Conservation (phyloP, 2,113 vertebrate genomes). For the Propithecus coquereli region DNA sequence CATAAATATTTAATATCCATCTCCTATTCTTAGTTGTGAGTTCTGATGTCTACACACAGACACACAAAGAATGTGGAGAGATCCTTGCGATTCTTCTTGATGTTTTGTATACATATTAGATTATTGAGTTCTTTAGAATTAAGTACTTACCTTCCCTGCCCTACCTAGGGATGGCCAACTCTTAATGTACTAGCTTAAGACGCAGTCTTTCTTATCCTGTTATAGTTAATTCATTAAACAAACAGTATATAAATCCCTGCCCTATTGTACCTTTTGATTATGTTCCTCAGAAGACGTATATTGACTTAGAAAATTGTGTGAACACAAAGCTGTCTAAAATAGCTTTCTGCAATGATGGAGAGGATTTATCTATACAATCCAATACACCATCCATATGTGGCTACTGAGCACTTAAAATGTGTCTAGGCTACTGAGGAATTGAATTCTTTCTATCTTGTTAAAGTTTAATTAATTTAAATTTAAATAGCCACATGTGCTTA, state of each 20-base stretch:
- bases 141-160: background rate
- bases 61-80: background rate
- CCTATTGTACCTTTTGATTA: background rate
- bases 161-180: background rate
- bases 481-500: background rate
- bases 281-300: background rate
- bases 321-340: background rate
- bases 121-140: background rate
- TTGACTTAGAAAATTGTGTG: background rate
- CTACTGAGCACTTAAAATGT: background rate
- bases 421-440: background rate
- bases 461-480: slow-evolving; percentile 23
- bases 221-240: background rate
- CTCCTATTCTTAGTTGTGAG: background rate
- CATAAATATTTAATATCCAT: slow-evolving; percentile 24
- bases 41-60: background rate
- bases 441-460: background rate
- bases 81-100: background rate
- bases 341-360: background rate
- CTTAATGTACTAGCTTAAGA: background rate
- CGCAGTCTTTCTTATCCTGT: background rate
- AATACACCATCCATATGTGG: background rate
- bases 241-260: background rate
- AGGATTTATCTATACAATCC: background rate
- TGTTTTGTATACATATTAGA: background rate